These are phyloP conservation scores for Crypturellus tataupa DNA, from an alignment of 2,797 vertebrate species.

Conservation along the genomic window DNA sequence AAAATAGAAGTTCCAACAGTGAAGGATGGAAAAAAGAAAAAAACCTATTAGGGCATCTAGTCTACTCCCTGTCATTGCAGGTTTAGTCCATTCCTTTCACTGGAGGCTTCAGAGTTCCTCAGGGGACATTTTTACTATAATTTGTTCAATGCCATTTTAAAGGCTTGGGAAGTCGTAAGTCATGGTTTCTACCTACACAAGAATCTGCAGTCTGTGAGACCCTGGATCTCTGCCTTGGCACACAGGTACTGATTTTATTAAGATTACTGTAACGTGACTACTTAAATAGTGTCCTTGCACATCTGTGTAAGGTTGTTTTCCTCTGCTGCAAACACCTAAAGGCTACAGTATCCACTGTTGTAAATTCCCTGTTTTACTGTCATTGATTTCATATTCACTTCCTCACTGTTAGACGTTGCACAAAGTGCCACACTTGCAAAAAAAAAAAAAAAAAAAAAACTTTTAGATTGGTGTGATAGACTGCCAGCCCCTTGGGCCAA, in stretches of 20 bases:
- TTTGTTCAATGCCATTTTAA: neutral
- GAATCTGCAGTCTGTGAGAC: neutral
- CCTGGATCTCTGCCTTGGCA: neutral
- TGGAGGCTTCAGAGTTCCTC: neutral
- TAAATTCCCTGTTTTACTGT: neutral
- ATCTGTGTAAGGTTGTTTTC: neutral
- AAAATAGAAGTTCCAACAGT: neutral
- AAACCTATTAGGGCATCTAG: neutral
- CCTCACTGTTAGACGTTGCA: neutral
- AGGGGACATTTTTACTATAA: neutral
- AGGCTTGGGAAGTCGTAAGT: neutral
- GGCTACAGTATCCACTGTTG: neutral
- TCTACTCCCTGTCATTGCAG: neutral
- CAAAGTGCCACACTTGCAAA: fast-evolving
- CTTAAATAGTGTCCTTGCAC: neutral
- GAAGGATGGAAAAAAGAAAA: neutral
- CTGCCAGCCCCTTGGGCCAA: neutral
- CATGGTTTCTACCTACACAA: neutral
- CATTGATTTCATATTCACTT: neutral
- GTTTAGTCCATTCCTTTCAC: neutral
- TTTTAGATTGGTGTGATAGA: fast-evolving
- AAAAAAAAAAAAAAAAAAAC: neutral
- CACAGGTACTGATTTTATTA: neutral
- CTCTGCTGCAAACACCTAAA: neutral
- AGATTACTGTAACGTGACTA: neutral